Evolutionary conservation across 1,140 invertebrate species (phyloP), one percentile per base, ranked within the genome.

Genomic region (Gerris buenoi): DNA sequence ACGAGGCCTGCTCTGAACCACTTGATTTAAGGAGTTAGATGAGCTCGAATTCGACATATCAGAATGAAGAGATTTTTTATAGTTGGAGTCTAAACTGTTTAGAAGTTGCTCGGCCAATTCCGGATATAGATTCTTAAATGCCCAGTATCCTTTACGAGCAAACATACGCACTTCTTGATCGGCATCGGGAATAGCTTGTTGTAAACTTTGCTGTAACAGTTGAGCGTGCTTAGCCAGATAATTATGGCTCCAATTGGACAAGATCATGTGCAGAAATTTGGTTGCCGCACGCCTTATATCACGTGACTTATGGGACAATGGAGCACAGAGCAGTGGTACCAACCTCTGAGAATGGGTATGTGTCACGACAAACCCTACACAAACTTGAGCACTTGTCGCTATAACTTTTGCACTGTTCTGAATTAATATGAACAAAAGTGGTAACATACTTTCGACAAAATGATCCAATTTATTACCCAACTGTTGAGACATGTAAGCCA

Each of bases 361-460:
- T 74, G 87, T 85, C 61, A 98, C 88, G 25, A 98, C 91, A 79
- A 96, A 97, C 18, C 88, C 84, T 27, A 97, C 84, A 58, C 90
- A 86, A 61, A 95, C 85, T 14, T 86, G 84, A 29, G 91, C 93
- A 13, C 94, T 90, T 13, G 93, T 90, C 10, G 95, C 89, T 79
- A 98, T 93, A 71, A 89, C 88, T 84, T 98, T 98, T 70, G 93
- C 95, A 74, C 91, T 93, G 79, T 98, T 98, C 74, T 91, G 92
- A 76, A 97, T 93, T 60, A 98, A 83, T 75, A 89, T 90, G 72
- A 98, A 92, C 25, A 98, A 77, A 68, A 85, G 84, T 64, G 87
- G 86, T 56, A 98, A 76, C 59, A 97, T 81, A 66, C 84, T 81
- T 75, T 95, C 88, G 25, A 88, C 87, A 77, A 94, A 90, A 76